These are phyloP conservation scores for Euzetes globulus DNA, from an alignment of 2,888 invertebrate species.

Conservation along the genomic window DNA sequence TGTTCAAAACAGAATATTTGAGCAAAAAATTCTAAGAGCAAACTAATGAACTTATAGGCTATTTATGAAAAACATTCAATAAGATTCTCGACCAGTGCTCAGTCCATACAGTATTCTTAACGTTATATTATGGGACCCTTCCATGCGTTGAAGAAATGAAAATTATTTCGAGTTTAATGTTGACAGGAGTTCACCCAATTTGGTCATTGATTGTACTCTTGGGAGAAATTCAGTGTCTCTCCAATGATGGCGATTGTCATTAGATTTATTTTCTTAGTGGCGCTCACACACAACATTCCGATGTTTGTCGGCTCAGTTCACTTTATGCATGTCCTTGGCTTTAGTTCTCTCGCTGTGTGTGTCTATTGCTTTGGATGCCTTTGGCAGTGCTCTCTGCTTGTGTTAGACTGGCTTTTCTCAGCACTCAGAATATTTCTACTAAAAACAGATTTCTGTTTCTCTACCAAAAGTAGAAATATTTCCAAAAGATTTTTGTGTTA, in stretches of 20 bases:
- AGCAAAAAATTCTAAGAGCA: neutral
- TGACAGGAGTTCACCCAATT: slow-evolving; percentile 2
- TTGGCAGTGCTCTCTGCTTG: neutral
- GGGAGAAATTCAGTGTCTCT: slow-evolving; percentile 11
- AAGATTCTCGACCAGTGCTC: too few species aligned
- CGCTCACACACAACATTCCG: neutral
- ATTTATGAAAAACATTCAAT: too few species aligned
- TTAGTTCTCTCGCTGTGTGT: neutral
- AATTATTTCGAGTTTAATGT: neutral
- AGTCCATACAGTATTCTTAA: too few species aligned
- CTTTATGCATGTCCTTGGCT: slow-evolving; percentile 5
- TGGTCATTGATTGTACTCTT: slow-evolving; percentile 8
- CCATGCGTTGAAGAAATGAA: neutral
- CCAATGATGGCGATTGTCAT: slow-evolving; percentile 17
- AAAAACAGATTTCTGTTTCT: slow-evolving; percentile 6
- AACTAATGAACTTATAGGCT: neutral
- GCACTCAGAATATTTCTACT: neutral
- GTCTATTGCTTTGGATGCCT: neutral
- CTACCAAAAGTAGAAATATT: neutral
- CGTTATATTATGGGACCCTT: neutral
- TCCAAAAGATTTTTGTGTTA: slow-evolving; percentile 2
- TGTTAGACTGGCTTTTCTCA: too few species aligned
- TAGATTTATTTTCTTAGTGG: slow-evolving; percentile 21
- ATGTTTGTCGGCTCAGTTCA: slow-evolving; percentile 11
- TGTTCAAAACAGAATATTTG: neutral